These are phyloP conservation scores for Phallusia fumigata DNA, from an alignment of 23 tunicate genomes.

Conservation along the genomic window DNA sequence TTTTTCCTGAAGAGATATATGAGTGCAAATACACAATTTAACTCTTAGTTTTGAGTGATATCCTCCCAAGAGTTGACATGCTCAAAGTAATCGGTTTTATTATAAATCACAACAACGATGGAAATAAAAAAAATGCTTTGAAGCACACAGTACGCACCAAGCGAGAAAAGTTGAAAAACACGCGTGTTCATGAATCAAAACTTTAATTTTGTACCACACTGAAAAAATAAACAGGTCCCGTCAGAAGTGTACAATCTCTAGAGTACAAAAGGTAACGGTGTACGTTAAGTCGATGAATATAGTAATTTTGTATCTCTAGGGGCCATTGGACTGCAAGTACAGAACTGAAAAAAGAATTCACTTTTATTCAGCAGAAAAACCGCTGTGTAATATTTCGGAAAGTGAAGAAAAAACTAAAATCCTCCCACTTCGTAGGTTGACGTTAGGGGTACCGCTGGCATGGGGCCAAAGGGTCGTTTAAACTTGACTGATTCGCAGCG, in stretches of 20 bases:
- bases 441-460: neutral
- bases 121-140: neutral
- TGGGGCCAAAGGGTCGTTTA: neutral
- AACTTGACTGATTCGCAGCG: constrained; percentile 1
- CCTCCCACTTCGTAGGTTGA: neutral
- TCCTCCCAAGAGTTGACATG: too few species aligned
- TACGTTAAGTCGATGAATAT: too few species aligned
- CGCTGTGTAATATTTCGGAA: neutral
- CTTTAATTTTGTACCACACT: too few species aligned
- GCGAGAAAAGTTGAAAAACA: neutral
- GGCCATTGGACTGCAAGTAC: neutral
- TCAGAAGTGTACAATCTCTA: too few species aligned
- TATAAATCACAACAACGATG: neutral
- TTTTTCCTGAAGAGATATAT: constrained; percentile 1
- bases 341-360: neutral
- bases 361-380: neutral
- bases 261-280: too few species aligned
- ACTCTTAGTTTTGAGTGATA: neutral
- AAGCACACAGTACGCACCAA: neutral
- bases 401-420: neutral
- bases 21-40: neutral
- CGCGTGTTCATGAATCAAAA: neutral
- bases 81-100: neutral
- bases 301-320: too few species aligned
- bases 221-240: too few species aligned